Evolutionary conservation across 2,113 vertebrate species (phyloP), one percentile per base, ranked within the genome.

Genomic region (Montifringilla adamsi): DNA sequence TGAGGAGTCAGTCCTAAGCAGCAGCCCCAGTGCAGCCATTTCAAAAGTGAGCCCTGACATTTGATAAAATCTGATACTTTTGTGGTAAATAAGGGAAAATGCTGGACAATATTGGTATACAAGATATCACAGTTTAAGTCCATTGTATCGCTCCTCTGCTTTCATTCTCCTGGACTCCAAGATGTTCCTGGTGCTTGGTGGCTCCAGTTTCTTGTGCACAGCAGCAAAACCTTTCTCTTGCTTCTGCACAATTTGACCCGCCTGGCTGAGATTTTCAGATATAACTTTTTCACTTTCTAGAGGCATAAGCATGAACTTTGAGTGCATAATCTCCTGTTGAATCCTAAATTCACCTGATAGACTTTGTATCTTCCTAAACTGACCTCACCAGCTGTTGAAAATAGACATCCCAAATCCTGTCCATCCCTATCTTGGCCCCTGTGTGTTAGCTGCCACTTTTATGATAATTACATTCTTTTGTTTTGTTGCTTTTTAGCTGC

Each of bases 401-500:
- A 82, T 4, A 55, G 16, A 31, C 21, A 4, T 53, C 69, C 5
- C 28, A 69, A 68, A 84, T 7, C 31, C 31, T 6, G 7, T 56
- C 55, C 31, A 56, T 56, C 55, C 31, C 16, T 53, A 3, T 60
- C 53, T 50, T 41, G 30, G 43, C 35, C 24, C 22, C 4, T 76
- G 1, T 30, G 23, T 58, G 9, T 67, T 93, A 77, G 30, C 43
- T 69, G 37, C 66, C 56, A 26, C 49, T 87, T 72, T 49, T 9
- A 14, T 59, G 31, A 24, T 44, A 77, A 49, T 86, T 9, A 14
- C 21, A 7, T 53, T 53, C 9, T 56, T 82, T 68, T 83, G 4
- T 60, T 90, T 64, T 69, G 8, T 69, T 82, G 27, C 60, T 81
- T 33, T 83, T 90, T 58, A 99, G 99, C 99, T 90, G 98, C 99